Base-by-base conservation (phyloP, 2,797 vertebrate species). In the Aldrovandia affinis region DNA sequence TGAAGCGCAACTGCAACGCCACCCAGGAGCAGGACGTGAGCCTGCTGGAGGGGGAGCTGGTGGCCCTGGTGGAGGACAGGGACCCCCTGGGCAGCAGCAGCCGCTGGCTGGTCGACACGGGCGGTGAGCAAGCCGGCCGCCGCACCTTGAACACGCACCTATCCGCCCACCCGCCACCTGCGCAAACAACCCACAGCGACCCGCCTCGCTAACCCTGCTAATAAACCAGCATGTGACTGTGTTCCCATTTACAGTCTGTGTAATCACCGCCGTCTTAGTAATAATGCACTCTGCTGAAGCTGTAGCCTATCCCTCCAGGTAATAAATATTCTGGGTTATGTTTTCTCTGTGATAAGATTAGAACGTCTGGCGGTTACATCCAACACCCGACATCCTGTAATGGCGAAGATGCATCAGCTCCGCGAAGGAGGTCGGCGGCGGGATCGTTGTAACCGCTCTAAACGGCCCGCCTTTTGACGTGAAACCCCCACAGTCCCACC, bases 1-100 rank as follows among this genome's bases (percentile, higher is more conserved):
- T 98, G 28, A 99, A 98, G 93, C 97, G 98, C 86, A 99, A 97
- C 90, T 99, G 97, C 90, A 99, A 99, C 0, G 98, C 97, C 57
- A 96, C 97, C 0, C 98, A 99, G 92, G 97, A 99, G 68, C 89
- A 95, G 25, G 98, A 99, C 91, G 95, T 98, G 78, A 95, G 96
- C 89, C 93, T 99, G 90, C 94, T 97, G 85, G 98, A 98, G 92
- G 98, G 97, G 78, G 98, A 99, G 83, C 89, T 99, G 92, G 98
- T 99, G 91, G 98, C 97, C 78, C 94, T 96, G 88, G 86, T 98
- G 89, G 96, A 99, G 91, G 95, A 97, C 88, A 96, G 94, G 2
- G 98, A 99, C 89, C 97, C 98, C 0, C 88, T 96, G 3, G 97
- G 97, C 89, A 99, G 97, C 91, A 95, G 91, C 20, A 96, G 95